A percentile compares a stretch with the other conserved stretches of the same genome.
Evolutionary conservation across 2,797 vertebrate genomes (phyloP).

Genomic region (Tinamus major): DNA sequence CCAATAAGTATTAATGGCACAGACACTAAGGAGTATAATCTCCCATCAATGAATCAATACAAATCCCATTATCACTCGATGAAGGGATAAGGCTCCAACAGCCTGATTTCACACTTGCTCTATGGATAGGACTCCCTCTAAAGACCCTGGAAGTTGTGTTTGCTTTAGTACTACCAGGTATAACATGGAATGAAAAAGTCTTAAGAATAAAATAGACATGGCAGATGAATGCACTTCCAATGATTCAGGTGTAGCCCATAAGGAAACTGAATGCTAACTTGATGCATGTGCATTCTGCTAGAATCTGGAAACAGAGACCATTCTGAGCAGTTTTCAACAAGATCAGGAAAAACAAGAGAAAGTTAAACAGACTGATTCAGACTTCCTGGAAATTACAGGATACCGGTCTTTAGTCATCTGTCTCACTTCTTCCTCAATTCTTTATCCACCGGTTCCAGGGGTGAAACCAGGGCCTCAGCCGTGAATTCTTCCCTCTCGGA

Average conservation of each 20-base stretch:
- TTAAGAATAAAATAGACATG: background rate
- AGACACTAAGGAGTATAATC: constrained; percentile 60
- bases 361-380: background rate
- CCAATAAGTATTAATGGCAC: constrained; percentile 64
- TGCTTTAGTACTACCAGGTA: background rate
- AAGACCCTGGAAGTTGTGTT: constrained; percentile 24
- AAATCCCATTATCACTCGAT: constrained; percentile 61
- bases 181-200: background rate
- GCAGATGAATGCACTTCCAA: background rate
- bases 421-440: background rate
- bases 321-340: background rate
- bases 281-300: background rate
- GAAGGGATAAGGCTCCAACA: constrained; percentile 32
- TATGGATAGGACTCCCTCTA: constrained; percentile 33
- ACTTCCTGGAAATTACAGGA: background rate
- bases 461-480: background rate
- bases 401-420: background rate
- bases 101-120: background rate
- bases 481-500: background rate
- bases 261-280: background rate
- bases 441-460: background rate
- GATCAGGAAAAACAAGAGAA: background rate
- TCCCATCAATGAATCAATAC: constrained; percentile 68
- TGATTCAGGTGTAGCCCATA: background rate
- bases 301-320: background rate